A percentile compares a stretch with the other conserved stretches of the same genome.
These are phyloP conservation scores for Cactoblastis cactorum DNA, from an alignment of 2,888 invertebrate species.

Conservation along the genomic window DNA sequence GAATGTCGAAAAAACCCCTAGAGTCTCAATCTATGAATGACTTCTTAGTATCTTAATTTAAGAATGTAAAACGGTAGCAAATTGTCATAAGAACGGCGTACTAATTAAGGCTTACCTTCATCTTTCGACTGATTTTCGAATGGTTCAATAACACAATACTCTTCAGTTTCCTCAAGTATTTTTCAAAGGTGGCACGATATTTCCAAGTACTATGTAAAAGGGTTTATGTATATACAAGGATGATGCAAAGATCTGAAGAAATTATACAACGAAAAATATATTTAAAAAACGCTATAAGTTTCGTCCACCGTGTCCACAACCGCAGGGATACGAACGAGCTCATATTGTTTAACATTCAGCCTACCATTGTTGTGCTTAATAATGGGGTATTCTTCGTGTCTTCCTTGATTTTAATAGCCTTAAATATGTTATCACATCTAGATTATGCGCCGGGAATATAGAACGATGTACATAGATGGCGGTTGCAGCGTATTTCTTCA, in stretches of 20 bases:
- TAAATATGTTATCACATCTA: slow-evolving; percentile 13
- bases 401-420: slow-evolving; percentile 25
- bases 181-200: too few relatives aligned
- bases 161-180: too few relatives aligned
- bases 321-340: slow-evolving; percentile 30
- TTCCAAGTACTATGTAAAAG: too few relatives aligned
- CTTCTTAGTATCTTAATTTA: too few relatives aligned
- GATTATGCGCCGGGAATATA: slow-evolving; percentile 1
- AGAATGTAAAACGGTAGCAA: too few relatives aligned
- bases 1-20: too few relatives aligned
- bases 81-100: too few relatives aligned
- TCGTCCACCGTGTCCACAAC: not conserved
- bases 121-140: too few relatives aligned
- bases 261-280: not conserved
- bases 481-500: not conserved
- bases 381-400: slow-evolving; percentile 22
- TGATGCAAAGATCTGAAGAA: not conserved
- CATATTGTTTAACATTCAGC: slow-evolving; percentile 45
- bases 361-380: slow-evolving; percentile 31
- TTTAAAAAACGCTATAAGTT: not conserved
- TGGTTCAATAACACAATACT: too few relatives aligned
- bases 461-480: slow-evolving; percentile 8
- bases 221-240: too few relatives aligned
- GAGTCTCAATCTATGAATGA: too few relatives aligned
- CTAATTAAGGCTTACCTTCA: too few relatives aligned